Evolutionary conservation across 2,797 vertebrate genomes (phyloP).

Genomic region (Trachops cirrhosus): DNA sequence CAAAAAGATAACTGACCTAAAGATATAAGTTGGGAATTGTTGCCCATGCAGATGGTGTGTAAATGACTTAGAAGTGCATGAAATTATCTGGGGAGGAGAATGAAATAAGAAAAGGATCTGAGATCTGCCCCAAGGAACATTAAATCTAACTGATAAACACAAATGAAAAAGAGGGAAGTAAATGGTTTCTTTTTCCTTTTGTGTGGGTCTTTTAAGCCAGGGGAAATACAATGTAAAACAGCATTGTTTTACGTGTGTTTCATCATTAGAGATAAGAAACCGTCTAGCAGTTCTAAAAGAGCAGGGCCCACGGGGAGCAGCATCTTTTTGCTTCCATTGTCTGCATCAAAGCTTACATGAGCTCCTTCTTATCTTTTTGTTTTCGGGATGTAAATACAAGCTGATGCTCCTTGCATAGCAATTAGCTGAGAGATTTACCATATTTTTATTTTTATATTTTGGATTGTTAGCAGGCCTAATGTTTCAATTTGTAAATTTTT

Average conservation of each 20-base stretch:
- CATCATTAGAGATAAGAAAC: background rate
- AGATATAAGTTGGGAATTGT: background rate
- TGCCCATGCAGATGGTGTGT: background rate
- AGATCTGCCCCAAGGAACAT: background rate
- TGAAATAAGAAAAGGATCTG: background rate
- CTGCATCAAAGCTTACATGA: background rate
- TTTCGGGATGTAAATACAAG: background rate
- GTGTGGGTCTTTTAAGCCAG: background rate
- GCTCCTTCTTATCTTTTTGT: background rate
- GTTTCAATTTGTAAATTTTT: background rate
- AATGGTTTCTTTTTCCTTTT: background rate
- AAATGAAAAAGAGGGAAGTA: background rate
- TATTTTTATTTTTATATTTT: constrained; percentile 8
- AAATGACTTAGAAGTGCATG: background rate
- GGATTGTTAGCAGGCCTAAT: background rate
- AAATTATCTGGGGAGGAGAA: background rate
- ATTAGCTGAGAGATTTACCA: background rate
- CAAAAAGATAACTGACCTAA: background rate
- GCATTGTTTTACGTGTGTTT: background rate
- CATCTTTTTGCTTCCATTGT: background rate
- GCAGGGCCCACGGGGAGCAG: background rate
- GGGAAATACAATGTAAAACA: background rate
- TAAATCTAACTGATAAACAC: background rate
- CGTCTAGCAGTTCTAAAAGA: background rate
- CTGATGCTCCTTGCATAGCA: background rate